Conservation (phyloP, 2,888 invertebrate species). For the Drosophila yooni region DNA sequence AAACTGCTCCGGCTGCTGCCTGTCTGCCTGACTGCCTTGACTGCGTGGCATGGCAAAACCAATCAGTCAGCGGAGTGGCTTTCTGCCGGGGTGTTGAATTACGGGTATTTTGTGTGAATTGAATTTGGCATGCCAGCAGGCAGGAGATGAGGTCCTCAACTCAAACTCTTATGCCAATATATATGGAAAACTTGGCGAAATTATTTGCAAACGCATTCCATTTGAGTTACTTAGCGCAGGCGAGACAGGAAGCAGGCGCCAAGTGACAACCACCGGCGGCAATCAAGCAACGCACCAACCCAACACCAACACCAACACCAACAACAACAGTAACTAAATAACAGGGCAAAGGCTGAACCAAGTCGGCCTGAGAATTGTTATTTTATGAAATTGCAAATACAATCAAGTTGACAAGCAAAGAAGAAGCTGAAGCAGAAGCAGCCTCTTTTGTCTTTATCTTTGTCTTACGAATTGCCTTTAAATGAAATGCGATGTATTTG, state of each 20-base stretch:
- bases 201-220: constrained; percentile 80
- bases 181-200: constrained; percentile 45
- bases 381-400: constrained; percentile 81
- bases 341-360: constrained; percentile 44
- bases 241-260: constrained; percentile 51
- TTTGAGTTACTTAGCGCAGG: constrained; percentile 52
- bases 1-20: constrained; percentile 15
- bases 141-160: constrained; percentile 1
- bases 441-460: constrained; percentile 42
- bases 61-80: constrained; percentile 78
- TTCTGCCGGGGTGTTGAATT: constrained; percentile 74
- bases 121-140: constrained; percentile 70
- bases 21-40: not conserved
- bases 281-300: constrained; percentile 55
- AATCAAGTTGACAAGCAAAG: constrained; percentile 69
- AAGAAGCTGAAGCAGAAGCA: not conserved
- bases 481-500: not conserved
- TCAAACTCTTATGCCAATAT: constrained; percentile 1
- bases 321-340: constrained; percentile 41
- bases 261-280: constrained; percentile 76
- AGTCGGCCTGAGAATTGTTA: constrained; percentile 62
- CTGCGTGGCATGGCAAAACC: constrained; percentile 62
- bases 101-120: constrained; percentile 80
- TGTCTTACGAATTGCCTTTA: constrained; percentile 10
- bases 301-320: constrained; percentile 9